phyloP scores from a whole-genome alignment of 2,888 invertebrate species.

The Leptogaster cylindrica region DNA sequence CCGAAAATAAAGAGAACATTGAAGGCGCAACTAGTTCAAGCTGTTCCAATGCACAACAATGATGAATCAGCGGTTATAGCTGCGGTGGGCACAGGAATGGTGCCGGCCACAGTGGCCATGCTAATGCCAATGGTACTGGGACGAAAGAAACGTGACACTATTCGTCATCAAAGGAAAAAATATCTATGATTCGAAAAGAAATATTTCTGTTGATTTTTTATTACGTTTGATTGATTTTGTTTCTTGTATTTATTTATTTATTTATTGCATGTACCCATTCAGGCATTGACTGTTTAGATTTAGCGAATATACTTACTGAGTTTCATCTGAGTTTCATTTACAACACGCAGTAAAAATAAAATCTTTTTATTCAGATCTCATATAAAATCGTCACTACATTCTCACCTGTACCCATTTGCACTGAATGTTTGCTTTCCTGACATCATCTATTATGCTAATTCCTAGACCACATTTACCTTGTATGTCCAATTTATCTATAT shows the following conservation, averaged over 20 bases:
- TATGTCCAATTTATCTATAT: conserved; percentile 66
- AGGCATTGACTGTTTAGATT: too few species aligned
- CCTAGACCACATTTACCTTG: conserved; percentile 54
- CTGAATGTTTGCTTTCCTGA: conserved; percentile 53
- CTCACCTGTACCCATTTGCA: conserved; percentile 58
- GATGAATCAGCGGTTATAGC: conserved; percentile 50
- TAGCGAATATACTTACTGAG: too few species aligned
- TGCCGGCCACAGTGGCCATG: conserved; percentile 82
- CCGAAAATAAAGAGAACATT: conserved; percentile 5
- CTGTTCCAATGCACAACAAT: conserved; percentile 33
- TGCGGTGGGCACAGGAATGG: conserved; percentile 74
- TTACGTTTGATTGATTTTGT: too few species aligned
- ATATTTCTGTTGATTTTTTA: too few species aligned
- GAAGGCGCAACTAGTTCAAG: conserved; percentile 45
- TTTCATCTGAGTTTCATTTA: too few species aligned
- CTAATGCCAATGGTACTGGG: conserved; percentile 78
- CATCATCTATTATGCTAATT: conserved; percentile 50
- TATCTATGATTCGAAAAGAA: too few species aligned
- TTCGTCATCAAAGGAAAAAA: neutral
- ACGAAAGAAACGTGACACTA: conserved; percentile 52
- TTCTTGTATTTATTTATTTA: too few species aligned
- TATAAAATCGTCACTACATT: conserved; percentile 2
- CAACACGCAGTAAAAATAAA: neutral
- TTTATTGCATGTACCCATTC: too few species aligned
- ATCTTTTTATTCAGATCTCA: neutral